Evolutionary conservation across 2,888 invertebrate species (phyloP), one percentile per base, ranked within the genome.

Genomic region (Calameuta filiformis): DNA sequence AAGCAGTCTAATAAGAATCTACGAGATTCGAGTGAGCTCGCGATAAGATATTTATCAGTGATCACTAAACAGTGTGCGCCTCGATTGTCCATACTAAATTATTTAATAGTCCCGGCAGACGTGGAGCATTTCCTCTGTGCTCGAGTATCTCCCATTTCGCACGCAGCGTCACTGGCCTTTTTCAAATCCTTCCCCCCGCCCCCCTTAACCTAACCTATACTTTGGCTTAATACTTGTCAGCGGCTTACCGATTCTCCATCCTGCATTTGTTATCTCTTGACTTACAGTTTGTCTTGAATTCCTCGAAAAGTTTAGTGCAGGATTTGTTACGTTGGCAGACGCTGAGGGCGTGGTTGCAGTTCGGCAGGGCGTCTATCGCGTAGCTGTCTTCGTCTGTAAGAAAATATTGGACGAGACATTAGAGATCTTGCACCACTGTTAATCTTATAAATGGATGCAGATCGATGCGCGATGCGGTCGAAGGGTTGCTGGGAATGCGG

Each of bases 241-340:
- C 71, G 33, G 89, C 93, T 94, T 92, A 97, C 97, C 96, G 96
- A 93, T 96, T 96, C 86, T 97, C 97, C 96, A 97, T 97, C 87
- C 95, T 95, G 92, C 97, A 97, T 92, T 96, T 96, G 90, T 96
- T 96, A 88, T 97, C 97, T 83, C 96, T 94, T 83, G 95, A 96
- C 92, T 97, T 97, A 93, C 97, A 97, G 90, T 96, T 96, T 84
- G 94, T 94, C 93, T 97, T 97, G 94, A 97, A 97, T 87, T 97
- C 95, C 87, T 97, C 96, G 92, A 95, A 97, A 81, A 97, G 94
- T 87, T 96, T 95, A 84, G 95, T 94, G 92, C 97, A 97, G 89
- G 96, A 94, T 81, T 95, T 94, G 88, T 96, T 96, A 90, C 95
- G 95, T 91, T 96, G 96, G 92, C 97, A 98, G 84, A 96, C 96